These are phyloP conservation scores for Malurus elegans DNA, from an alignment of 2,113 vertebrate genomes.

Conservation along the genomic window DNA sequence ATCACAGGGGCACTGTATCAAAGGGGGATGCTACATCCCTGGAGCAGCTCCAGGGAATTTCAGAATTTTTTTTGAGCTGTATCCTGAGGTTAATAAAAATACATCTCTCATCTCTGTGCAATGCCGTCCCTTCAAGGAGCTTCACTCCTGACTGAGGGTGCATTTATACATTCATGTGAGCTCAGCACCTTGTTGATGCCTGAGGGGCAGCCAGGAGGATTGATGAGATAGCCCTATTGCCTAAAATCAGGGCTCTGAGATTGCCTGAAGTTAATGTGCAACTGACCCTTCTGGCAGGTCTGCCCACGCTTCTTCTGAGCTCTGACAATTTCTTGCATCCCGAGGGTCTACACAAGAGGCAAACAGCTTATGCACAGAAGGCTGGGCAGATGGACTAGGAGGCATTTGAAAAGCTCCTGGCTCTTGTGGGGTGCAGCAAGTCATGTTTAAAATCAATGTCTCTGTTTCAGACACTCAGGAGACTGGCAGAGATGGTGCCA, in stretches of 20 bases:
- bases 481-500: not conserved
- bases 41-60: not conserved
- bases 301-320: not conserved
- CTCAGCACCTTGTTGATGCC: not conserved
- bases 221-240: not conserved
- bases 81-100: not conserved
- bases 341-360: not conserved
- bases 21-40: not conserved
- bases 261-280: not conserved
- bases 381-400: not conserved
- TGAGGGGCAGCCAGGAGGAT: not conserved
- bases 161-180: not conserved
- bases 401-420: not conserved
- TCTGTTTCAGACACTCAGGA: not conserved
- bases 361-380: not conserved
- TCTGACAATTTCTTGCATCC: not conserved
- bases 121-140: not conserved
- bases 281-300: not conserved
- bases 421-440: not conserved
- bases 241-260: not conserved
- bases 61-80: not conserved
- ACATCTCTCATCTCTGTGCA: not conserved
- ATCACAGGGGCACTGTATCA: not conserved
- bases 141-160: not conserved
- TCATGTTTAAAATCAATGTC: not conserved